Base-by-base conservation (phyloP, 2,888 invertebrate species). In the Heteropelma amictum region DNA sequence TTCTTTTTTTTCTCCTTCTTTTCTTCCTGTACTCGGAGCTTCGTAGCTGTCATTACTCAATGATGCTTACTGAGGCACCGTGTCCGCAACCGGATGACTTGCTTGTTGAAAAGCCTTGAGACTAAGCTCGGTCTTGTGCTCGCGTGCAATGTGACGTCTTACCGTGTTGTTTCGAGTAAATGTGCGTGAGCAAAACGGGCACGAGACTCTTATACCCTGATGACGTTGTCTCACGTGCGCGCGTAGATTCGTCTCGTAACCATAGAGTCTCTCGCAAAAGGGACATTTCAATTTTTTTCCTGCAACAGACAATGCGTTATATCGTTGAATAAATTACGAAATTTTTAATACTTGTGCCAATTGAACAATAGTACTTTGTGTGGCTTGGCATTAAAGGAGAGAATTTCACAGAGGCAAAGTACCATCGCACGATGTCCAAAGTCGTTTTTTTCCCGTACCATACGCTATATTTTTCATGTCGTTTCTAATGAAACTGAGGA, bases 91-190 rank as follows among this genome's bases (percentile, higher is more conserved):
- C 78, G 87, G 81, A 69, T 86, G 87, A 67, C 85, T 87, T 54
- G 85, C 80, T 85, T 92, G 92, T 85, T 92, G 92, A 85, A 92
- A 93, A 79, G 92, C 92, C 83, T 93, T 93, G 86, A 93, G 91
- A 88, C 93, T 93, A 79, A 92, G 88, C 88, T 93, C 93, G 84
- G 94, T 93, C 90, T 96, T 96, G 85, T 96, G 96, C 90, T 97
- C 96, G 82, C 97, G 93, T 30, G 96, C 96, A 88, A 97, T 96
- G 90, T 97, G 97, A 78, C 96, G 93, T 77, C 97, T 93, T 85
- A 97, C 96, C 28, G 96, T 97, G 91, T 97, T 97, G 92, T 97
- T 97, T 85, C 97, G 93, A 81, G 97, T 97, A 90, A 97, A 97
- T 49, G 96, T 97, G 85, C 96, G 94, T 86, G 95, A 92, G 91